These are phyloP conservation scores for Choloepus didactylus DNA, from an alignment of 2,797 vertebrate species.

Conservation along the genomic window DNA sequence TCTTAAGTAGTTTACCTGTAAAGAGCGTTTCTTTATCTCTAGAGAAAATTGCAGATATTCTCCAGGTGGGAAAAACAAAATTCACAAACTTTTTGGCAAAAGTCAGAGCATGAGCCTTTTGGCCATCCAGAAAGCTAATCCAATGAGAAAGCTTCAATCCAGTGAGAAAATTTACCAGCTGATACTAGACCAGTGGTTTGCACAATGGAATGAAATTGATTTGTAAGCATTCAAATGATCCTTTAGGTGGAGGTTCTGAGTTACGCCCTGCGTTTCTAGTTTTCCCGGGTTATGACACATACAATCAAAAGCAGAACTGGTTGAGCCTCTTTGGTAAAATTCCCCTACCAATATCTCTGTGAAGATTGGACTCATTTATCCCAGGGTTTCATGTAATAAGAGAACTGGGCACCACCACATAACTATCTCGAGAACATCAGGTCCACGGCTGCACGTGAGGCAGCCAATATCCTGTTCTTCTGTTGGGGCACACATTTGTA, in stretches of 20 bases:
- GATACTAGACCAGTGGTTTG: not conserved
- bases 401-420: not conserved
- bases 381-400: fast-evolving
- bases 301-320: not conserved
- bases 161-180: no score
- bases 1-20: no score
- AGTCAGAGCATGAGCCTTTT: no score
- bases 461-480: fast-evolving
- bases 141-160: no score
- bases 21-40: no score
- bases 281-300: not conserved
- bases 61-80: no score
- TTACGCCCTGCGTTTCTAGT: no score
- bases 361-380: not conserved
- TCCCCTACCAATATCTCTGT: not conserved
- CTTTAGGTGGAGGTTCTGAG: not conserved
- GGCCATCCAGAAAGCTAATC: no score
- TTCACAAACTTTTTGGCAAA: no score
- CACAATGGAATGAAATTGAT: not conserved
- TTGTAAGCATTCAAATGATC: not conserved
- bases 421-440: not conserved
- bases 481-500: fast-evolving
- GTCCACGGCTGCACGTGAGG: fast-evolving
- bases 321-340: not conserved
- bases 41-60: no score